Conservation (phyloP, 2,113 vertebrate genomes). For the Thermophis baileyi region DNA sequence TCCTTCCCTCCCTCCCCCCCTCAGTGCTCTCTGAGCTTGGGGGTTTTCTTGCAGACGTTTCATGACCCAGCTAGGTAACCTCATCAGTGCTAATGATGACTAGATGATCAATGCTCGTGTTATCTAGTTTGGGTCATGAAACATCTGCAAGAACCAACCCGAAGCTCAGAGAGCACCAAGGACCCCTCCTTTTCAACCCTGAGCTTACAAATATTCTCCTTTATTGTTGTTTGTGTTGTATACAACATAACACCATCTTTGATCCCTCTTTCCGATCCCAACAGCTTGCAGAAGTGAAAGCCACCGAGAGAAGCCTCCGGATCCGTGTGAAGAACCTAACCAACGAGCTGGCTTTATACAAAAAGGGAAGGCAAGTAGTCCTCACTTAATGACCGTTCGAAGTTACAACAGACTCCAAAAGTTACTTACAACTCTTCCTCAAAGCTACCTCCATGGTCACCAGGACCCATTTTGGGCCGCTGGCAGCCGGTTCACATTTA, state of each 20-base stretch:
- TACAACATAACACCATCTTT: not conserved
- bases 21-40: too few relatives aligned
- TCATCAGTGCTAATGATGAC: too few relatives aligned
- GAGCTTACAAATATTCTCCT: too few relatives aligned
- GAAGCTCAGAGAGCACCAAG: too few relatives aligned
- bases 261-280: not conserved
- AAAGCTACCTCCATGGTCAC: not conserved
- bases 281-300: slow-evolving; percentile 81
- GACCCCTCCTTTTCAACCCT: too few relatives aligned
- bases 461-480: not conserved
- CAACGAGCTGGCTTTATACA: slow-evolving; percentile 76
- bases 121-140: too few relatives aligned
- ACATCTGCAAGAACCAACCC: too few relatives aligned
- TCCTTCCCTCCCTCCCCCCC: too few relatives aligned
- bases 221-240: not conserved
- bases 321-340: slow-evolving; percentile 80
- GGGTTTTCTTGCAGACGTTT: too few relatives aligned
- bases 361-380: slow-evolving; percentile 62
- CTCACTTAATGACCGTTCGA: not conserved
- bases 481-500: not conserved
- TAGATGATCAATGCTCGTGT: too few relatives aligned
- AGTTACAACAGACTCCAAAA: not conserved
- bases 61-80: too few relatives aligned
- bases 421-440: not conserved
- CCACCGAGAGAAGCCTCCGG: slow-evolving; percentile 77